Evolutionary conservation across 2,888 invertebrate genomes (phyloP).

Genomic region (Zaprionus lineosus): DNA sequence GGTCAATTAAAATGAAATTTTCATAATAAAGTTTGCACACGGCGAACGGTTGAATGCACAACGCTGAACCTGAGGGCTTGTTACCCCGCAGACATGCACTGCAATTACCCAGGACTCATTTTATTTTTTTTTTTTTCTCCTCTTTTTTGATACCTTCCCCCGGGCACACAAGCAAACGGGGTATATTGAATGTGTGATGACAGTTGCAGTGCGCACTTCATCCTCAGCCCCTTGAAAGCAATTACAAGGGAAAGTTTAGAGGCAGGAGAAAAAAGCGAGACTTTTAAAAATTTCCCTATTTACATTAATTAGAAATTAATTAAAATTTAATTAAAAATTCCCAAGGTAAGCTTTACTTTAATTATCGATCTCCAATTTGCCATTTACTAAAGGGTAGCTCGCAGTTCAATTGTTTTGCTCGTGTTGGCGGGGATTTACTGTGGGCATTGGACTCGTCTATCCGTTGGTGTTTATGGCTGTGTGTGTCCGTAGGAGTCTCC

Average conservation of each 20-base stretch:
- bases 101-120: constrained; percentile 41
- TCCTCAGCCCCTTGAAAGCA: too few relatives aligned
- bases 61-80: constrained; percentile 30
- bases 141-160: too few relatives aligned
- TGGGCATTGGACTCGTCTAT: constrained; percentile 31
- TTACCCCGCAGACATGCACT: constrained; percentile 40
- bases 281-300: too few relatives aligned
- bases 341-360: background rate
- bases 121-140: too few relatives aligned
- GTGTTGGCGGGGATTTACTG: background rate
- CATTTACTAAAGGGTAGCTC: constrained; percentile 9
- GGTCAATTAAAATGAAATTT: constrained; percentile 76
- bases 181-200: background rate
- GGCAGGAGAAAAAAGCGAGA: too few relatives aligned
- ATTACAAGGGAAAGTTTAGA: too few relatives aligned
- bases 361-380: background rate
- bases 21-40: constrained; percentile 65
- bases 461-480: constrained; percentile 19
- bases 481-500: too few relatives aligned
- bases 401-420: background rate
- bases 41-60: constrained; percentile 3
- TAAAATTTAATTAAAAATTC: too few relatives aligned
- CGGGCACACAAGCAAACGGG: too few relatives aligned
- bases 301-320: too few relatives aligned
- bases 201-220: too few relatives aligned